phyloP scores from a whole-genome alignment of 30 jellyfish, hydroid and myxozoan genomes.

The Turritopsis dohrnii region DNA sequence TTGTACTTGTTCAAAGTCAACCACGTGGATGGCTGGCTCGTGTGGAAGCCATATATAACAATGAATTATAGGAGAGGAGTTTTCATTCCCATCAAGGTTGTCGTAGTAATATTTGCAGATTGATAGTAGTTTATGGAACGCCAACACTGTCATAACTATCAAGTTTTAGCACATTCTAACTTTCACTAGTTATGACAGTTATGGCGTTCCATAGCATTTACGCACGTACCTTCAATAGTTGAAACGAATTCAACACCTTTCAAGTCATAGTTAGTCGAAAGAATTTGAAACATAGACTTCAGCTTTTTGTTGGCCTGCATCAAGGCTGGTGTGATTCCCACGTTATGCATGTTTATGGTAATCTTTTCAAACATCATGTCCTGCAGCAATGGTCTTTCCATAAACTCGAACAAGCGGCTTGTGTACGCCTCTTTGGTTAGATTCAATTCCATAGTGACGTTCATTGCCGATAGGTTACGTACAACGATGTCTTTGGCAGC shows the following conservation, averaged over 20 bases:
- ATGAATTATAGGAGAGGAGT: too few species aligned
- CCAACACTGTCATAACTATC: too few species aligned
- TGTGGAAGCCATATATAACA: too few species aligned
- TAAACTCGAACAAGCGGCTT: conserved; percentile 30
- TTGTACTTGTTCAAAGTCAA: too few species aligned
- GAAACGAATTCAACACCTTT: conserved; percentile 59
- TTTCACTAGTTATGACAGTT: too few species aligned
- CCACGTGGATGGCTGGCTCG: too few species aligned
- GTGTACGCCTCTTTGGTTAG: conserved; percentile 25
- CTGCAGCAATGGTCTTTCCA: background rate
- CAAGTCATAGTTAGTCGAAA: conserved; percentile 39
- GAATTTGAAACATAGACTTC: conserved; percentile 29
- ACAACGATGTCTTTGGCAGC: background rate
- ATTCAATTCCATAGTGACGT: conserved; percentile 30
- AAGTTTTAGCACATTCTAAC: too few species aligned
- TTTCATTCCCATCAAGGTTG: too few species aligned
- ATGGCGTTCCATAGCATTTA: too few species aligned
- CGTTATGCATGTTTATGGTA: conserved; percentile 53
- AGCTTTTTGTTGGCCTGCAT: conserved; percentile 26
- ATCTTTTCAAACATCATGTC: conserved; percentile 37
- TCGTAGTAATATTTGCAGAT: too few species aligned
- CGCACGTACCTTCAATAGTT: conserved; percentile 52
- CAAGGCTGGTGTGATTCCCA: conserved; percentile 33
- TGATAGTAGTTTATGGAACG: too few species aligned
- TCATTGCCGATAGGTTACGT: conserved; percentile 28